phyloP scores from a whole-genome alignment of 1,140 invertebrate genomes.

The Pantala flavescens region DNA sequence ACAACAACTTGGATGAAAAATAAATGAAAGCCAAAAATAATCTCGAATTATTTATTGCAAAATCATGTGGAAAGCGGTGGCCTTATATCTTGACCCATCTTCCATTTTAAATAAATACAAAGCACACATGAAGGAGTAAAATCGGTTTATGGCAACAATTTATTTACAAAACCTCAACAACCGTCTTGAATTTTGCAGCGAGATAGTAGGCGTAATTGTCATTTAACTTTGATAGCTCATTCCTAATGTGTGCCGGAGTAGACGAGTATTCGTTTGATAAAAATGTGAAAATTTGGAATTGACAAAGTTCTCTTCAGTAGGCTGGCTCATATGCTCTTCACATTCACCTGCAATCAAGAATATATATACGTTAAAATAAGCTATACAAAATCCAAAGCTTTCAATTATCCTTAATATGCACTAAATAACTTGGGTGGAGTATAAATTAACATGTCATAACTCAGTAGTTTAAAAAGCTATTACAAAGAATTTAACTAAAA shows the following conservation, averaged over 20 bases:
- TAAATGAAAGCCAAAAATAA: no score
- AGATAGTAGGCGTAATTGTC: background rate
- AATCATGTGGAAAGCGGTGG: background rate
- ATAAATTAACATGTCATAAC: no score
- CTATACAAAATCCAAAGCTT: no score
- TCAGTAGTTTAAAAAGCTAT: no score
- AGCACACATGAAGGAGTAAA: conserved; percentile 1
- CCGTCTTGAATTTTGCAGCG: conserved; percentile 3
- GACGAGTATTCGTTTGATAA: background rate
- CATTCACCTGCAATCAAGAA: no score
- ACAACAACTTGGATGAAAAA: no score
- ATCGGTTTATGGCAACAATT: background rate
- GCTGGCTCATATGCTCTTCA: background rate
- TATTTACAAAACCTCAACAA: conserved; percentile 8
- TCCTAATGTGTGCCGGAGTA: background rate
- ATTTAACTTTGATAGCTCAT: background rate
- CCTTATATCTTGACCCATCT: conserved; percentile 3
- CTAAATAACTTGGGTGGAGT: no score
- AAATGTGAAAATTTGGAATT: background rate
- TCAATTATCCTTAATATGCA: no score
- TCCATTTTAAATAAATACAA: conserved; percentile 8
- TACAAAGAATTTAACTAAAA: no score
- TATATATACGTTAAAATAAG: no score
- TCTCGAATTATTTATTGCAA: background rate
- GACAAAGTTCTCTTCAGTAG: background rate